Evolutionary conservation across 2,888 invertebrate genomes (phyloP), one percentile per base, ranked within the genome.

Genomic region (Dicyrtomina minuta): DNA sequence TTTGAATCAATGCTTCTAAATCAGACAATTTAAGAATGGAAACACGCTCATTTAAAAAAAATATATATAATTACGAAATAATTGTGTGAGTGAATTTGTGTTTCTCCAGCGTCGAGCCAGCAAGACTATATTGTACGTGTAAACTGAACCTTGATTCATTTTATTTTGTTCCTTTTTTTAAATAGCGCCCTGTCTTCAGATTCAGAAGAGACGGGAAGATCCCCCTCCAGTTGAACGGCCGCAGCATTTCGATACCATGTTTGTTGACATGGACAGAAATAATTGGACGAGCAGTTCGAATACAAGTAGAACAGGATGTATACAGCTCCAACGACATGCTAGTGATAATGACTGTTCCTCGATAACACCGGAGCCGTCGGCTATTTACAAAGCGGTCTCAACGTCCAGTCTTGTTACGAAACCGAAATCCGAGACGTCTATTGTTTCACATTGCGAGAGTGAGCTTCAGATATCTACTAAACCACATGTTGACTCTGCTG

Each of bases 91-190:
- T 33, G 33, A 33, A 33, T 33, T 46, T 17, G 10, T 43, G 43
- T 15, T 64, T 33, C 33, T 33, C 8, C 33, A n/a, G n/a, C n/a
- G n/a, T 65, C 20, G 33, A 51, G 20, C 26, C n/a, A 10, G 5
- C 51, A 55, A 59, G 27, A 39, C 39, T 59, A 49, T 17, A 44
- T 33, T 33, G 33, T 3, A 33, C 8, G 33, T 8, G 13, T 43
- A 43, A 39, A 8, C 12, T 6, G 24, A 58, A 66, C 10, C 15
- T 56, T 66, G 44, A 66, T 41, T 56, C 56, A 20, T 26, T 66
- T 56, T 66, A 5, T 33, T 33, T 66, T 66, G 56, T 66, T 53
- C 58, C 55, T 69, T 41, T 64, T 69, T 41, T 64, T 69, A 56
- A 46, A 12, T 64, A 69, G 64, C 62, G 17, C 64, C 62, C 24